phyloP scores from a whole-genome alignment of 1,140 invertebrate genomes.

The Drosophila grimshawi region DNA sequence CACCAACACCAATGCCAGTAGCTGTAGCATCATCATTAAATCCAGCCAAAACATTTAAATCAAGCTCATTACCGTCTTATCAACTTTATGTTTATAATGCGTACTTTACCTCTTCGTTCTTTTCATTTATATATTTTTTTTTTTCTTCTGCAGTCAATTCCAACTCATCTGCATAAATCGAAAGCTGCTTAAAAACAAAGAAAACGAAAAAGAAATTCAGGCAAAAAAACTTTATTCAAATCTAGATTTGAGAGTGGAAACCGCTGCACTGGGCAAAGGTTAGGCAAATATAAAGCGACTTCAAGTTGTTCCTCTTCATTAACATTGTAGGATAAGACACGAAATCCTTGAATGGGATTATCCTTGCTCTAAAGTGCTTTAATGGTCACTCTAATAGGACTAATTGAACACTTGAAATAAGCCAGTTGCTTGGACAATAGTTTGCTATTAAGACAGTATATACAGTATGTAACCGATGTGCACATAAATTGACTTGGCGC shows the following conservation, averaged over 20 bases:
- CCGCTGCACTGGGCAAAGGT: neutral
- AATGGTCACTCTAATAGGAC: neutral
- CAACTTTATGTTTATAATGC: conserved; percentile 60
- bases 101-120: neutral
- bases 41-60: conserved; percentile 63
- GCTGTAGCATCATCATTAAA: conserved; percentile 29
- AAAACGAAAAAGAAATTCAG: neutral
- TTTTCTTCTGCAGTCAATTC: conserved; percentile 26
- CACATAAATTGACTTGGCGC: conserved; percentile 10
- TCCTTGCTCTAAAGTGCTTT: neutral
- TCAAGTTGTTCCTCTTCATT: neutral
- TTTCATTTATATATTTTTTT: conserved; percentile 15
- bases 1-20: neutral
- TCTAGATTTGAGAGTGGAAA: conserved; percentile 1
- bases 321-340: neutral
- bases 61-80: conserved; percentile 64
- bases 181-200: conserved; percentile 56
- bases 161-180: conserved; percentile 71
- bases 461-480: neutral
- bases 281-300: neutral
- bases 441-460: neutral
- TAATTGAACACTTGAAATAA: neutral
- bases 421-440: neutral
- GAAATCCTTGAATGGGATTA: neutral
- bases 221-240: conserved; percentile 5